Evolutionary conservation across 2,113 vertebrate genomes (phyloP).

Genomic region (Psettodes erumei): DNA sequence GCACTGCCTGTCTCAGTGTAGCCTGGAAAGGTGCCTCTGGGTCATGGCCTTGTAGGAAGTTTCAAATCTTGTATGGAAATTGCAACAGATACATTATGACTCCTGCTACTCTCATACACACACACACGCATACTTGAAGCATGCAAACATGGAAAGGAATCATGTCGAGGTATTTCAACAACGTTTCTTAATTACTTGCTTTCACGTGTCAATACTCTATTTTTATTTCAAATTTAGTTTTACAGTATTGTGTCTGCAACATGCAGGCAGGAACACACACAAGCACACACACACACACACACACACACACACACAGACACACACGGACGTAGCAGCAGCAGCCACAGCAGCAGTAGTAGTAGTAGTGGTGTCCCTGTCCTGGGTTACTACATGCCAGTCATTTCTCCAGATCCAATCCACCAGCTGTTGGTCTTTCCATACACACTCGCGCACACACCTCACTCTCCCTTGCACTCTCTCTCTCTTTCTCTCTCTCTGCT

Average conservation of each 20-base stretch:
- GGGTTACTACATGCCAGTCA: constrained; percentile 86
- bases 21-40: constrained; percentile 42
- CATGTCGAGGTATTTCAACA: background rate
- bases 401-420: constrained; percentile 88
- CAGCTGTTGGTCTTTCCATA: constrained; percentile 89
- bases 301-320: background rate
- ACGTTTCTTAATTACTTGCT: background rate
- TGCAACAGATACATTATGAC: constrained; percentile 39
- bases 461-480: constrained; percentile 59
- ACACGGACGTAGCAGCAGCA: constrained; percentile 14
- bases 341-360: constrained; percentile 36
- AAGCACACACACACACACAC: background rate
- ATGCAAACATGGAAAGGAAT: background rate
- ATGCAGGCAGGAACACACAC: constrained; percentile 1
- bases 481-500: constrained; percentile 38
- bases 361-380: constrained; percentile 59
- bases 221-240: background rate
- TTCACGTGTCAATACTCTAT: background rate
- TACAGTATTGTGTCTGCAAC: background rate
- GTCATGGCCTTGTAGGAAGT: constrained; percentile 33
- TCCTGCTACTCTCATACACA: background rate
- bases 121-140: background rate
- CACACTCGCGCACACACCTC: constrained; percentile 33
- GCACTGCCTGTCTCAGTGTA: background rate
- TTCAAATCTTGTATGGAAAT: constrained; percentile 48